phyloP scores from a whole-genome alignment of 2,888 invertebrate genomes.

The Caenorhabditis angaria region DNA sequence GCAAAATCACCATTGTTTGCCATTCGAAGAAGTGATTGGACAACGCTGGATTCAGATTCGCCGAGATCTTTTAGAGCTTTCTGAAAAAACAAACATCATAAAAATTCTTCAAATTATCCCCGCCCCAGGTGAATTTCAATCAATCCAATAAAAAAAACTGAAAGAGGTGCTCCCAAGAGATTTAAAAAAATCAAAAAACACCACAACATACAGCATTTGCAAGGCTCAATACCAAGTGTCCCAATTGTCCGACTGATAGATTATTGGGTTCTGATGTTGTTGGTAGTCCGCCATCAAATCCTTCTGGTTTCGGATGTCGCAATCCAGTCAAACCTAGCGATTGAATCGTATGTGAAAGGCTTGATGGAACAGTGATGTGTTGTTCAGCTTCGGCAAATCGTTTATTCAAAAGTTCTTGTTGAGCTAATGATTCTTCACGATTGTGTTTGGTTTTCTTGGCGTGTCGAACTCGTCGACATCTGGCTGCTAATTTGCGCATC shows the following conservation, averaged over 20 bases:
- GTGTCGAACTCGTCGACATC: conserved; percentile 70
- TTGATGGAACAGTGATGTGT: background rate
- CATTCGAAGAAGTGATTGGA: conserved; percentile 1
- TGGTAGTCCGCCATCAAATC: background rate
- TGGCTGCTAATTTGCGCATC: conserved; percentile 69
- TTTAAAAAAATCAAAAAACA: background rate
- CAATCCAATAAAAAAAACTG: no score
- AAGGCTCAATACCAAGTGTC: background rate
- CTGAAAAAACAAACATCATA: background rate
- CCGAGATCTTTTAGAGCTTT: background rate
- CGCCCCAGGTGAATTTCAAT: no score
- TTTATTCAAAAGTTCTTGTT: conserved; percentile 28
- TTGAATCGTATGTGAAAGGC: background rate
- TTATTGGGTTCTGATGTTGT: background rate
- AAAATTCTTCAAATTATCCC: background rate
- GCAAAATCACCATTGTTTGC: background rate
- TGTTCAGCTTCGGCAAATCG: conserved; percentile 1
- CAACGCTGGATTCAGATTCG: background rate
- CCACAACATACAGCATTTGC: background rate
- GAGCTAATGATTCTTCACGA: conserved; percentile 44
- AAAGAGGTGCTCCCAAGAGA: no score
- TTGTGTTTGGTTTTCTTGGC: conserved; percentile 66
- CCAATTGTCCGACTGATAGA: background rate
- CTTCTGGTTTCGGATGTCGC: conserved; percentile 5
- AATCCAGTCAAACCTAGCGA: background rate